A percentile compares a stretch with the other conserved stretches of the same genome.
These are phyloP conservation scores for Psophia crepitans DNA, from an alignment of 2,113 vertebrate species.

Conservation along the genomic window DNA sequence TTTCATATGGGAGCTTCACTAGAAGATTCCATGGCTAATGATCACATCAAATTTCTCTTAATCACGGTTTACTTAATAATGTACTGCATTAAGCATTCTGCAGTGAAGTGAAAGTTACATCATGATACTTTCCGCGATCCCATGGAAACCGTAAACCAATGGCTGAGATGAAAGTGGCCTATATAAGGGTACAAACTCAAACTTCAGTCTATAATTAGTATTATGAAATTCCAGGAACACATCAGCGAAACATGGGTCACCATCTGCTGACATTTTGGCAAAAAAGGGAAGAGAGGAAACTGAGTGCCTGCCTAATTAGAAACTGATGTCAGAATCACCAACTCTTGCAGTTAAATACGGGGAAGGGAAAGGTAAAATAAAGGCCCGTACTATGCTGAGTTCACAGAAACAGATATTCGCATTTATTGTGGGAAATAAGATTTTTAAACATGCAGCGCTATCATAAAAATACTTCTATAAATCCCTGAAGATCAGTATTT, in stretches of 20 bases:
- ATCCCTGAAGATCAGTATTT: background rate
- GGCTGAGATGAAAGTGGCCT: background rate
- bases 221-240: constrained; percentile 18
- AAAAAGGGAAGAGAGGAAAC: background rate
- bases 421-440: background rate
- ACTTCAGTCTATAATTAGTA: constrained; percentile 8
- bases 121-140: background rate
- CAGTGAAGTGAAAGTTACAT: background rate
- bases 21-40: background rate
- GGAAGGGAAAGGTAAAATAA: background rate
- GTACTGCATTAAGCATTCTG: background rate
- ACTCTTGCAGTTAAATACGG: background rate
- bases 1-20: background rate
- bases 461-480: background rate
- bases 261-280: constrained; percentile 27
- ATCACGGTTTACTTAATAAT: background rate
- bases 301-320: background rate
- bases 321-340: background rate
- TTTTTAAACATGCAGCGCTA: background rate
- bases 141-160: constrained; percentile 31
- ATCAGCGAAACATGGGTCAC: constrained; percentile 16
- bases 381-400: background rate
- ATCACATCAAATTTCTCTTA: background rate
- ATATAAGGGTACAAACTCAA: background rate
- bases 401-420: background rate